phyloP scores from a whole-genome alignment of 2,113 vertebrate genomes.

The Taxidea taxus region DNA sequence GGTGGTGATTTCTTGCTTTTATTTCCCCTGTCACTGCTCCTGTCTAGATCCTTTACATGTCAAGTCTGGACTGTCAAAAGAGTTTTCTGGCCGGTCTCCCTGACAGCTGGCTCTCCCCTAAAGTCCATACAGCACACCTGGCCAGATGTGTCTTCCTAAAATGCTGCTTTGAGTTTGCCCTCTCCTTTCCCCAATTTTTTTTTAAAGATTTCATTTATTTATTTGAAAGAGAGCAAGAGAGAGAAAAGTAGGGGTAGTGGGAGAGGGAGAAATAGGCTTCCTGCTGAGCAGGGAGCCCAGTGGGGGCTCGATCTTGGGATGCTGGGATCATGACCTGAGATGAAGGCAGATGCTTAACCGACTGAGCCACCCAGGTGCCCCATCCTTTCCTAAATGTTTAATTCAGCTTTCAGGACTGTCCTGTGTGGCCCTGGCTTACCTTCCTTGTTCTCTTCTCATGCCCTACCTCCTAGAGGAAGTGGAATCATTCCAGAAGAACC shows the following conservation, averaged over 20 bases:
- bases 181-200: not conserved
- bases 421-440: not conserved
- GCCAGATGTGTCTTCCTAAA: slow-evolving; percentile 34
- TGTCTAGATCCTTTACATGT: slow-evolving; percentile 30
- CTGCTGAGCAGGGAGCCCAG: too few relatives aligned
- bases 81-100: slow-evolving; percentile 25
- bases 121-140: slow-evolving; percentile 4
- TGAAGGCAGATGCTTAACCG: too few relatives aligned
- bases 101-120: slow-evolving; percentile 6
- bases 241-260: too few relatives aligned
- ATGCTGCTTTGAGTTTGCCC: not conserved
- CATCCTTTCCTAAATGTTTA: not conserved
- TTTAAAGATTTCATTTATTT: too few relatives aligned
- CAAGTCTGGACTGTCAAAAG: slow-evolving; percentile 53
- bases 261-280: too few relatives aligned
- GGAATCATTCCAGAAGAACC: not conserved
- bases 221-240: too few relatives aligned
- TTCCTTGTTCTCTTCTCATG: not conserved
- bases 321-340: too few relatives aligned
- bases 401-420: not conserved
- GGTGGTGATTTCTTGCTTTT: slow-evolving; percentile 52
- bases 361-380: too few relatives aligned
- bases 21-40: slow-evolving; percentile 22
- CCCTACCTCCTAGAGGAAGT: not conserved
- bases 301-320: too few relatives aligned